Base-by-base conservation (phyloP, 1,140 invertebrate genomes). In the Zaprionus lachaisei region DNA sequence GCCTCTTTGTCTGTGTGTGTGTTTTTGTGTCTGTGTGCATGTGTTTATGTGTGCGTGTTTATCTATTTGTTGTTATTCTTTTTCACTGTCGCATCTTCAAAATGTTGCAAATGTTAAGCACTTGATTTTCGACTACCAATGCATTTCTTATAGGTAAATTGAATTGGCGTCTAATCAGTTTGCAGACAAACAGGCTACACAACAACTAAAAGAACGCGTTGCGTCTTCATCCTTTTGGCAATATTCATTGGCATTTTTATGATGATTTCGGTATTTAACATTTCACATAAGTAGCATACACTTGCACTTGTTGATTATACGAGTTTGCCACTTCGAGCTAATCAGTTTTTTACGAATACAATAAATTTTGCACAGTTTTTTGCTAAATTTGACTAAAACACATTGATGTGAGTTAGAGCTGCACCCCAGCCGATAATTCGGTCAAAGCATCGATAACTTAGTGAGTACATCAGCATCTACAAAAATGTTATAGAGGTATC, bases 341-440 rank as follows among this genome's bases (percentile, higher is more conserved):
- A 41, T 14, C 4, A 64, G 24, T 20, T 51, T 24, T 37, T 38
- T 41, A 57, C n/a, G n/a, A 34, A 56, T 71, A 61, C 37, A 76
- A 61, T 44, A 20, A 65, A 72, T 61, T 28, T 60, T 76, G 55
- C 68, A 76, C 51, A 44, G 9, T 54, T 63, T 49, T 70, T 75
- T 63, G 72, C 67, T 47, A 57, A 62, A 37, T 63, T 74, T 74
- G 70, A 71, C 37, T 54, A 71, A 72, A 76, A 76, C 73, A 72
- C 73, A 76, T 76, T 71, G 17, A 62, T 31, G 56, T 51, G 58
- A 70, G 17, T 38, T 75, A 68, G 67, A 57, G 71, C 38, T 74
- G 66, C 37, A 64, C 5, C 41, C 34, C 4, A 24, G n/a, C n/a
- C 72, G 68, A 72, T 76, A 72, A 37, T 14, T n/a, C 5, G 4